Evolutionary conservation across 2,113 vertebrate species (phyloP).

Genomic region (Pelmatolapia mariae): DNA sequence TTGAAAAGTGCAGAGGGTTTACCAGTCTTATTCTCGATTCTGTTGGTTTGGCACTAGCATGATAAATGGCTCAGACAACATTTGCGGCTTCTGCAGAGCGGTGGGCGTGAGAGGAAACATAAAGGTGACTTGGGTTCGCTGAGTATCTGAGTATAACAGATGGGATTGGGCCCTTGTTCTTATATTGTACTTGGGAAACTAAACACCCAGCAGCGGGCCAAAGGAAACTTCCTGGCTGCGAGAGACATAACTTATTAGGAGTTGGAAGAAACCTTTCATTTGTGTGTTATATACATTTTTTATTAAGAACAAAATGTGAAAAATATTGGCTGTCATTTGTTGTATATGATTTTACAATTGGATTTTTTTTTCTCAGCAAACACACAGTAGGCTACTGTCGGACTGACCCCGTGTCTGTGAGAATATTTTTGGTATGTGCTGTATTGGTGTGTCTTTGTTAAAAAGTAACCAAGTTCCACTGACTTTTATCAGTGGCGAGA

Average conservation of each 20-base stretch:
- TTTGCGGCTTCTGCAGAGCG: slow-evolving; percentile 6
- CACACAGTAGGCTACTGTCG: neutral
- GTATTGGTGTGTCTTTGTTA: slow-evolving; percentile 16
- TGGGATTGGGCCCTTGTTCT: slow-evolving; percentile 25
- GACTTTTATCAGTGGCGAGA: neutral
- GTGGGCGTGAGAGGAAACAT: slow-evolving; percentile 34
- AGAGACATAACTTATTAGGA: neutral
- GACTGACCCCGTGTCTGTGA: neutral
- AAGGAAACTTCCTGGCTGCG: slow-evolving; percentile 8
- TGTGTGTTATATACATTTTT: neutral
- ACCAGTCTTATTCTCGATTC: neutral
- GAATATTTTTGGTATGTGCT: slow-evolving; percentile 12
- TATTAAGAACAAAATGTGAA: neutral
- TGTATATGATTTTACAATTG: neutral
- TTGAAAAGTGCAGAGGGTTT: slow-evolving; percentile 8
- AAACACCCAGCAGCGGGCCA: neutral
- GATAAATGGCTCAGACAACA: slow-evolving; percentile 27
- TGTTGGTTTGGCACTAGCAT: neutral
- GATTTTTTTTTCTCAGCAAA: neutral
- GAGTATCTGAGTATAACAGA: slow-evolving; percentile 41
- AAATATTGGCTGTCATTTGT: neutral
- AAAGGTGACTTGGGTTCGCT: slow-evolving; percentile 33
- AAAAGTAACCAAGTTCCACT: slow-evolving; percentile 17
- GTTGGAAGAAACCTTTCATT: neutral
- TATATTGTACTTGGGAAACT: slow-evolving; percentile 19